A percentile compares a stretch with the other conserved stretches of the same genome.
Evolutionary conservation across 2,797 vertebrate species (phyloP).

Genomic region (Holocentrus rufus): DNA sequence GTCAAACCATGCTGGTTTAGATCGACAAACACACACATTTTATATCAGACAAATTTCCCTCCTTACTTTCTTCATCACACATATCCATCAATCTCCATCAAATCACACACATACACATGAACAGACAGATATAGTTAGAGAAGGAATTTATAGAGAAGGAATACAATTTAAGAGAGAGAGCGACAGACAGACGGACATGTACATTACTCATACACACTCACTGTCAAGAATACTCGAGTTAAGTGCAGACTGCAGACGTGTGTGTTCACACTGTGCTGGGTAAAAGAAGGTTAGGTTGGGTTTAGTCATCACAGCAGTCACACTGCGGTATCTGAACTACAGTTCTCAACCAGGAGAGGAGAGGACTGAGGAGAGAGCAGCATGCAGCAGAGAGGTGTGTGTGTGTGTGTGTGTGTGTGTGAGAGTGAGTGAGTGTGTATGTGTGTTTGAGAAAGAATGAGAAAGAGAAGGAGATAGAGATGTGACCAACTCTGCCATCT

Average conservation of each 20-base stretch:
- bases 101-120: not conserved
- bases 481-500: too few species aligned
- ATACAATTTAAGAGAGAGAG: not conserved
- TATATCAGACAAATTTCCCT: slow-evolving; percentile 9
- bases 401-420: not conserved
- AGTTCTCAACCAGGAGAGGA: not conserved
- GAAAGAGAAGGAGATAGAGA: too few species aligned
- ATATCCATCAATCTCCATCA: not conserved
- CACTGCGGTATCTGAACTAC: not conserved
- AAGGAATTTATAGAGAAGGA: too few species aligned
- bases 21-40: slow-evolving; percentile 30
- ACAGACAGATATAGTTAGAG: not conserved
- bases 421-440: too few species aligned
- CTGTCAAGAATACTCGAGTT: slow-evolving; percentile 24
- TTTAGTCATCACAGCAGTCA: slow-evolving; percentile 41
- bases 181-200: not conserved
- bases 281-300: slow-evolving; percentile 40
- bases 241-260: slow-evolving; percentile 53
- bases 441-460: too few species aligned
- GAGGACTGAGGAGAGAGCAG: not conserved
- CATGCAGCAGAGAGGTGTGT: not conserved
- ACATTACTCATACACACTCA: not conserved
- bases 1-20: slow-evolving; percentile 55
- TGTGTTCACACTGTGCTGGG: slow-evolving; percentile 52
- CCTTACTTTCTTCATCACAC: not conserved